Evolutionary conservation across 2,113 vertebrate genomes (phyloP), one percentile per base, ranked within the genome.

Genomic region (Mastomys coucha): DNA sequence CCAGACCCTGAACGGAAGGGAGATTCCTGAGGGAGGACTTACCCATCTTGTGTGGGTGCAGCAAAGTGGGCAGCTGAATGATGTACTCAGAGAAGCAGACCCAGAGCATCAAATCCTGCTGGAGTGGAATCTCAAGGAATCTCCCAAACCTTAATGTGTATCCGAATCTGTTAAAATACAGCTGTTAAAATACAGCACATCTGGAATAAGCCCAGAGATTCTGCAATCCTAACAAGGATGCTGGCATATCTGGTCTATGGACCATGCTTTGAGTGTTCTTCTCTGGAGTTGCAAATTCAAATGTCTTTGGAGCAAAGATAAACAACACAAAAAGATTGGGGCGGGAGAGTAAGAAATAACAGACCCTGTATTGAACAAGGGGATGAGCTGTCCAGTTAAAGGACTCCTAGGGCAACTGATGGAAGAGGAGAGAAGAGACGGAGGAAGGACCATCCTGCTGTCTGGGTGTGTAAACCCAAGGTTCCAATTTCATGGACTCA

Each of bases 51-150:
- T 22, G 13, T 17, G 19, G 5, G 3, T 13, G 4, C 7, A 19
- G 17, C 5, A 1, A 2, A 36, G 36, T 1, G 4, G 17, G 42
- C 11, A 31, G 20, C 31, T 19, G 7, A 2, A 2, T 11, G 19
- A 3, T 51, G 8, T 75, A 9, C 73, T 77, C 60, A 72, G 60
- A 96, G 56, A 26, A 56, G 13, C 39, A 67, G 22, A 63, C 9
- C 2, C 0, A 51, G 45, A 16, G 60, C 51, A 69, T 16, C n/a
- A 17, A 14, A 13, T 56, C 5, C 0, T 53, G 28, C 42, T 75
- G 73, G 31, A 49, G 67, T 91, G 67, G 53, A 45, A 31, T 67
- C 39, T 88, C n/a, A 28, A 75, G 89, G 60, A 33, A 2, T 26
- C 80, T 80, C 33, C 45, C 91, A 80, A 70, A n/a, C 49, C 93